Percentiles rank a stretch among this genome's conserved stretches.
Conservation (phyloP, 1,140 invertebrate species). For the Drosophila baimaii region DNA sequence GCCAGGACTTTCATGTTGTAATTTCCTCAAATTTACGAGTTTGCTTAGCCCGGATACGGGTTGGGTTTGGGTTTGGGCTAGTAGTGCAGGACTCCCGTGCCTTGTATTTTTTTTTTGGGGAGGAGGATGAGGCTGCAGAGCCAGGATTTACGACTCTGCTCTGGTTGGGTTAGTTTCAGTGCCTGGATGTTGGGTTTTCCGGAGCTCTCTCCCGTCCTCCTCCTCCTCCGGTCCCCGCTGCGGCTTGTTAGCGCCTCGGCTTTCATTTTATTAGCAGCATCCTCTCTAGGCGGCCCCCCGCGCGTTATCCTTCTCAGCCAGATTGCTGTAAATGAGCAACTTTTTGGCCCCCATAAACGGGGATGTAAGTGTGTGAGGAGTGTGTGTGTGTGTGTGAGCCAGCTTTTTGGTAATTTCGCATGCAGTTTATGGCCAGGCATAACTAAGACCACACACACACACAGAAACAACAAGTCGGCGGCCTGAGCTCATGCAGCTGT, state of each 20-base stretch:
- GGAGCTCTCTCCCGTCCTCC: constrained; percentile 5
- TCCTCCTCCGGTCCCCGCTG: constrained; percentile 21
- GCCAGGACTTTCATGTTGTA: constrained; percentile 74
- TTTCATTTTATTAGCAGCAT: constrained; percentile 72
- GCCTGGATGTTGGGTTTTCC: constrained; percentile 37
- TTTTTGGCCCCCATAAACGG: constrained; percentile 53
- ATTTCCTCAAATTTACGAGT: constrained; percentile 79
- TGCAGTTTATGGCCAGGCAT: constrained; percentile 76
- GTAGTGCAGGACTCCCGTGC: constrained; percentile 7
- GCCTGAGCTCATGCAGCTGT: constrained; percentile 55
- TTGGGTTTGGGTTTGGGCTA: constrained; percentile 10
- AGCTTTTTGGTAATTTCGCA: constrained; percentile 75
- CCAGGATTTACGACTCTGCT: constrained; percentile 71
- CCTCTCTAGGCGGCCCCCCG: constrained; percentile 6
- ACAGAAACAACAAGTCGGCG: constrained; percentile 28
- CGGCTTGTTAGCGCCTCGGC: constrained; percentile 70
- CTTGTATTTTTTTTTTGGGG: constrained; percentile 23
- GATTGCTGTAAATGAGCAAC: constrained; percentile 69
- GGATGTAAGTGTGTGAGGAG: neutral
- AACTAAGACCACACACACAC: constrained; percentile 40
- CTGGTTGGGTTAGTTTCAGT: constrained; percentile 48
- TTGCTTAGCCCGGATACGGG: constrained; percentile 59
- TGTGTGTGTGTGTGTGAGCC: constrained; percentile 31
- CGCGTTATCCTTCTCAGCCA: constrained; percentile 30
- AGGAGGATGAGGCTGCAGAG: constrained; percentile 34